These are phyloP conservation scores for Muricea muricata DNA, from an alignment of 92 coral and sea anemone species.

Conservation along the genomic window DNA sequence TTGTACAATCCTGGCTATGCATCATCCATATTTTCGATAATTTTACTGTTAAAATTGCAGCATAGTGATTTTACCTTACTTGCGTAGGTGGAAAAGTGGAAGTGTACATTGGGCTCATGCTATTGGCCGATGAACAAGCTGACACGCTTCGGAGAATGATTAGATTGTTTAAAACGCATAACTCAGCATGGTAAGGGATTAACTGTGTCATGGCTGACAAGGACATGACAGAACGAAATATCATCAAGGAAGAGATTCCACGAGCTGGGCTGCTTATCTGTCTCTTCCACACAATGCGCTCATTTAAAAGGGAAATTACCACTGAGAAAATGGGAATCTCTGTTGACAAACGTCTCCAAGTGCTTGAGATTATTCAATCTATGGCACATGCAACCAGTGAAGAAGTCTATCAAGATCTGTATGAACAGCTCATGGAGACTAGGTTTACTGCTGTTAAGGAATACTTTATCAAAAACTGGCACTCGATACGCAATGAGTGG, in stretches of 20 bases:
- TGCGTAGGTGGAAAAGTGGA: slow-evolving; percentile 12
- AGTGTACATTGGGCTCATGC: background rate
- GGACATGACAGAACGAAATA: slow-evolving; percentile 57
- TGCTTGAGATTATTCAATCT: slow-evolving; percentile 50
- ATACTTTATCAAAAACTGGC: slow-evolving; percentile 62
- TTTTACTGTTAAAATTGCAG: background rate
- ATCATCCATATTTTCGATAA: no score
- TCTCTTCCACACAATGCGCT: slow-evolving; percentile 56
- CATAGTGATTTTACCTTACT: background rate
- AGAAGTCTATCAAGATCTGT: slow-evolving; percentile 2
- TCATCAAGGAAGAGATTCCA: slow-evolving; percentile 48
- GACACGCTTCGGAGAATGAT: background rate
- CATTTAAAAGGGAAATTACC: slow-evolving; percentile 48
- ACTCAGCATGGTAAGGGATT: slow-evolving; percentile 42
- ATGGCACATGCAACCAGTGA: slow-evolving; percentile 51
- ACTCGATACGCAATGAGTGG: slow-evolving; percentile 40
- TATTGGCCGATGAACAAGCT: slow-evolving; percentile 5
- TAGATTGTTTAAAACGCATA: background rate
- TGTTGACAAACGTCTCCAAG: slow-evolving; percentile 49
- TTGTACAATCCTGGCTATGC: no score
- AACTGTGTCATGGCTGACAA: slow-evolving; percentile 62
- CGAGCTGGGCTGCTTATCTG: slow-evolving; percentile 46
- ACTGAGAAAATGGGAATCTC: slow-evolving; percentile 58
- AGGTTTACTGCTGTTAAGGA: slow-evolving; percentile 37
- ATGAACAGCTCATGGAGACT: slow-evolving; percentile 37